Evolutionary conservation across 2,888 invertebrate genomes (phyloP).

Genomic region (Ernsta delagoae): DNA sequence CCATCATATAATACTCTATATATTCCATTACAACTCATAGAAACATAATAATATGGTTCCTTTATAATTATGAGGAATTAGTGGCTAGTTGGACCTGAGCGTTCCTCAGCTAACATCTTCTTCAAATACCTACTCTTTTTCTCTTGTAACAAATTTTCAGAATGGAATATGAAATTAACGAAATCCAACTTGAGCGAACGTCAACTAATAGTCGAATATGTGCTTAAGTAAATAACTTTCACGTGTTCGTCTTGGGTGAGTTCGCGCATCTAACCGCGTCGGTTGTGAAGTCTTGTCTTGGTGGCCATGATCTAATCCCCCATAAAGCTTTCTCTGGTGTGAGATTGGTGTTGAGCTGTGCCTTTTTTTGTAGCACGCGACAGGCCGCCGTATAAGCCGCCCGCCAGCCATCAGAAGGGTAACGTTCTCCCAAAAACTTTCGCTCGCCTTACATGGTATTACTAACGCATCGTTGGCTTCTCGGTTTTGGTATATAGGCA

Average conservation of each 20-base stretch:
- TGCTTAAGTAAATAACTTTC: constrained; percentile 41
- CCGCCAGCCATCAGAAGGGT: constrained; percentile 80
- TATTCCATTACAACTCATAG: constrained; percentile 8
- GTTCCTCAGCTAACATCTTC: constrained; percentile 17
- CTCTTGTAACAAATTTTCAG: constrained; percentile 38
- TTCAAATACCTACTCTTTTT: constrained; percentile 11
- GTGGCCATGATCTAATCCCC: constrained; percentile 44
- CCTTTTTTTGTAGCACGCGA: constrained; percentile 79
- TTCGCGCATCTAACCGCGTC: constrained; percentile 39
- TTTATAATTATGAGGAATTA: constrained; percentile 6
- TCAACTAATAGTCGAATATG: constrained; percentile 38
- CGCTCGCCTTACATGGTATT: constrained; percentile 65
- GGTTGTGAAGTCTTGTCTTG: constrained; percentile 43
- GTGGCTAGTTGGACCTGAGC: constrained; percentile 17
- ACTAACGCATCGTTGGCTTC: constrained; percentile 72
- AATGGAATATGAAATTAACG: constrained; percentile 22
- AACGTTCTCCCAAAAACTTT: constrained; percentile 68
- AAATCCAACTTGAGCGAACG: constrained; percentile 27
- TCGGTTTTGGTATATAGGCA: constrained; percentile 75
- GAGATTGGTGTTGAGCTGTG: constrained; percentile 75
- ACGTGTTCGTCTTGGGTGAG: constrained; percentile 43
- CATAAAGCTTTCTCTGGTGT: constrained; percentile 55
- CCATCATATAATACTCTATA: constrained; percentile 18
- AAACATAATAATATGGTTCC: constrained; percentile 18
- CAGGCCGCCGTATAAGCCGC: constrained; percentile 74